These are phyloP conservation scores for Mya arenaria DNA, from an alignment of 1,140 invertebrate species.

Conservation along the genomic window DNA sequence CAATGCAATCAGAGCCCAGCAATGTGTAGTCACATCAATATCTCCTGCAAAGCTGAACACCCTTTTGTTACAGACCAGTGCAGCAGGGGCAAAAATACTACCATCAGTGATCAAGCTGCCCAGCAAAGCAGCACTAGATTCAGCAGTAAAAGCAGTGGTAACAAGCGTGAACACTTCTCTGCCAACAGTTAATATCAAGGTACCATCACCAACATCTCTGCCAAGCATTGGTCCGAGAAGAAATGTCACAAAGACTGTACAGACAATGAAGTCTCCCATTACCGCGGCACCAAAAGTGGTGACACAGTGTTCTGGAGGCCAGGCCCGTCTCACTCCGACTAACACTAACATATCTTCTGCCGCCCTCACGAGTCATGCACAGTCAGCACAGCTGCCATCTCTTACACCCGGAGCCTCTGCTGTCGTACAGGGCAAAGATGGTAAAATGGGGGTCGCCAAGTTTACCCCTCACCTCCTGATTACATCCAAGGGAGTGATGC, in stretches of 20 bases:
- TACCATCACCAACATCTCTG: slow-evolving; percentile 69
- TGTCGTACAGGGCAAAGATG: slow-evolving; percentile 15
- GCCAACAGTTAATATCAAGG: slow-evolving; percentile 71
- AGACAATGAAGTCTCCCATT: slow-evolving; percentile 71
- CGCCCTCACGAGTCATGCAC: neutral
- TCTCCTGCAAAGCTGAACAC: slow-evolving; percentile 54
- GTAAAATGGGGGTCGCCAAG: slow-evolving; percentile 27
- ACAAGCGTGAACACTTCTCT: slow-evolving; percentile 61
- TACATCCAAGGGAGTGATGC: slow-evolving; percentile 39
- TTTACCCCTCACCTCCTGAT: slow-evolving; percentile 31
- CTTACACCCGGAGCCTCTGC: neutral
- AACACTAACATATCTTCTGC: neutral
- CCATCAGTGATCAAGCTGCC: slow-evolving; percentile 51
- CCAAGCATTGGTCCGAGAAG: slow-evolving; percentile 66
- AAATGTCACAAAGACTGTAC: slow-evolving; percentile 68
- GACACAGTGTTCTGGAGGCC: slow-evolving; percentile 33
- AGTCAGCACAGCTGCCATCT: neutral
- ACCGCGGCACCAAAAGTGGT: slow-evolving; percentile 59
- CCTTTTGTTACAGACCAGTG: slow-evolving; percentile 45
- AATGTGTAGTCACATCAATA: slow-evolving; percentile 55
- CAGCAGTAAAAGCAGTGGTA: slow-evolving; percentile 48
- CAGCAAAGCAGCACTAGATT: slow-evolving; percentile 52
- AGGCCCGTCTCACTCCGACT: slow-evolving; percentile 23
- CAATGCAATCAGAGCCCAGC: slow-evolving; percentile 6
- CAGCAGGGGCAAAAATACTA: slow-evolving; percentile 51